Percentiles rank a stretch among this genome's conserved stretches.
Conservation (phyloP, 2,113 vertebrate species). For the Cebidichthys violaceus region DNA sequence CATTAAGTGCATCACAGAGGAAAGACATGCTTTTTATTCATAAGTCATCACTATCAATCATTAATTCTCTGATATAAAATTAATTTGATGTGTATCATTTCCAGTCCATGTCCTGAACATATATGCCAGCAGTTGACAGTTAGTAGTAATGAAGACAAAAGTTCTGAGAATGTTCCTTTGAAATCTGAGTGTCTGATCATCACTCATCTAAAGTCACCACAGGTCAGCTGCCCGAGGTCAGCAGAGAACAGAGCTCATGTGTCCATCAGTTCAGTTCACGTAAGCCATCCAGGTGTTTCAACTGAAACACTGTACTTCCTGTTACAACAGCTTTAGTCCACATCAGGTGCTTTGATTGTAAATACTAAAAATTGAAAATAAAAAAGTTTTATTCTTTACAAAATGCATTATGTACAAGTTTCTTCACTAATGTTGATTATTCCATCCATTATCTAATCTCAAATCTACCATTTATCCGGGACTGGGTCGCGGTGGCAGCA, state of each 20-base stretch:
- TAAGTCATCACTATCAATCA: not conserved
- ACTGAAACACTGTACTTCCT: slow-evolving; percentile 5
- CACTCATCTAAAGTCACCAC: not conserved
- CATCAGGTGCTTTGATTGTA: not conserved
- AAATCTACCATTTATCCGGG: not conserved
- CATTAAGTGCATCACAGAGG: not conserved
- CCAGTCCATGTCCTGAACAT: not conserved
- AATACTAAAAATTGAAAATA: not conserved
- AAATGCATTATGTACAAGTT: not conserved
- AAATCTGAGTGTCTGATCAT: slow-evolving; percentile 30
- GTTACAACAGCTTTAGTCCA: slow-evolving; percentile 4
- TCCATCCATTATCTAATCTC: not conserved
- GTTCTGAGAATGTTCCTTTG: slow-evolving; percentile 28
- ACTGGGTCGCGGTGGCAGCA: no score
- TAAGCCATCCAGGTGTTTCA: slow-evolving; percentile 27
- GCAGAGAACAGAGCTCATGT: slow-evolving; percentile 40
- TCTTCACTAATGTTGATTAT: not conserved
- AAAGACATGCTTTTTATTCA: not conserved
- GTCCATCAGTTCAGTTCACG: slow-evolving; percentile 11
- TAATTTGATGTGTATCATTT: not conserved
- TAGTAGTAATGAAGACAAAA: not conserved
- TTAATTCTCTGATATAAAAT: not conserved
- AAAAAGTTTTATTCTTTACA: not conserved
- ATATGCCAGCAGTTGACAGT: not conserved
- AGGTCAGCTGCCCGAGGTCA: slow-evolving; percentile 11